A percentile compares a stretch with the other conserved stretches of the same genome.
These are phyloP conservation scores for Meloidogyne chitwoodi DNA, from an alignment of 1,140 invertebrate genomes.

Conservation along the genomic window DNA sequence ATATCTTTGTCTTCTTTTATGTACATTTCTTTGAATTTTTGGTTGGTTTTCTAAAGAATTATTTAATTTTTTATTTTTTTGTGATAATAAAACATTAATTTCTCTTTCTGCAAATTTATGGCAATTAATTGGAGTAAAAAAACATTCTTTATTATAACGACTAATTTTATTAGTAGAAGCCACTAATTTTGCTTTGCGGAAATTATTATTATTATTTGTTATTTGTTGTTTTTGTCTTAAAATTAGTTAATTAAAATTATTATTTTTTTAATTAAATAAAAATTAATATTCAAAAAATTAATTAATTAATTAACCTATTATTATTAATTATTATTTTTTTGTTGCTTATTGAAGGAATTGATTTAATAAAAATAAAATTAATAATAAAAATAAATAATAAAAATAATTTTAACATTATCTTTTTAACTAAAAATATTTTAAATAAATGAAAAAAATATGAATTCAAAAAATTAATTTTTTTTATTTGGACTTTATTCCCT, in stretches of 20 bases:
- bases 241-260: not conserved
- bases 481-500: not conserved
- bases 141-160: slow-evolving; percentile 6
- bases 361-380: not conserved
- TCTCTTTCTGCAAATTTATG: slow-evolving; percentile 1
- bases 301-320: not conserved
- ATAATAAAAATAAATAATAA: not conserved
- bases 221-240: not conserved
- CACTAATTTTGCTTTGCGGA: not conserved
- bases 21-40: not conserved
- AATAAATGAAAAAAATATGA: not conserved
- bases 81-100: not conserved
- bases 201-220: not conserved
- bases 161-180: not conserved
- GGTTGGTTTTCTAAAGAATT: not conserved
- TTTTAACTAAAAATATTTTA: not conserved
- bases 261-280: too few relatives aligned
- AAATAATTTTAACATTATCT: not conserved
- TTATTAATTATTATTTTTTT: not conserved
- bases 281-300: too few relatives aligned
- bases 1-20: not conserved
- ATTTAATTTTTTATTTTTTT: not conserved
- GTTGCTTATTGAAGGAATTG: not conserved
- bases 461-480: not conserved
- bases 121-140: slow-evolving; percentile 9